phyloP scores from a whole-genome alignment of 2,888 invertebrate genomes.

The Drosophila melanosoma region DNA sequence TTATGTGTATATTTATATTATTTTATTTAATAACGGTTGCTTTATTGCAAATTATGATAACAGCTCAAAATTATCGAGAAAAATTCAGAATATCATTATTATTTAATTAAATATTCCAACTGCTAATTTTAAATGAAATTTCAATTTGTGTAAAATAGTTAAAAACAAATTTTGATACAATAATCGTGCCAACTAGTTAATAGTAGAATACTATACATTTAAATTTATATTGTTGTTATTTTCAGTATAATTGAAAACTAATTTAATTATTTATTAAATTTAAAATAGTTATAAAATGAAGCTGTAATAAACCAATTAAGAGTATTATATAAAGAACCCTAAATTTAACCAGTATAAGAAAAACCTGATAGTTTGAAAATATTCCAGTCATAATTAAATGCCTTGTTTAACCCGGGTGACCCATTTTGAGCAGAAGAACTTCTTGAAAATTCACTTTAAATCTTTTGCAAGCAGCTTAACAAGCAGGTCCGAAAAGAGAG shows the following conservation, averaged over 20 bases:
- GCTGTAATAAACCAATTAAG: not conserved
- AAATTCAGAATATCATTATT: not conserved
- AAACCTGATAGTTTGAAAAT: slow-evolving; percentile 13
- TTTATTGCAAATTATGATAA: not conserved
- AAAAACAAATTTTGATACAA: not conserved
- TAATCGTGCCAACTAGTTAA: not conserved
- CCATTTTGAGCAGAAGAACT: slow-evolving; percentile 10
- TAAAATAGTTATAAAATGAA: not conserved
- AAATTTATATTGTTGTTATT: not conserved
- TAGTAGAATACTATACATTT: not conserved
- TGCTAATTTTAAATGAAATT: not conserved
- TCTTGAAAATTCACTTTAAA: slow-evolving; percentile 36
- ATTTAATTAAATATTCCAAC: not conserved
- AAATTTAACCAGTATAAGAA: not conserved
- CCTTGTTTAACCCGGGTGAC: not conserved
- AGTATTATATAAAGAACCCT: not conserved
- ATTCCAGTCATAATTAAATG: slow-evolving; percentile 10
- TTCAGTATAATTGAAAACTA: not conserved
- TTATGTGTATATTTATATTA: too few species aligned
- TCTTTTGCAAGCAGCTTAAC: slow-evolving; percentile 65
- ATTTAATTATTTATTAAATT: not conserved
- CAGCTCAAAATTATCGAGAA: not conserved
- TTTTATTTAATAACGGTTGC: not conserved
- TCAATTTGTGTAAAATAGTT: not conserved
- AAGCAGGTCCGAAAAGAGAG: slow-evolving; percentile 6